A percentile compares a stretch with the other conserved stretches of the same genome.
These are phyloP conservation scores for Osmerus mordax DNA, from an alignment of 2,113 vertebrate species.

Conservation along the genomic window DNA sequence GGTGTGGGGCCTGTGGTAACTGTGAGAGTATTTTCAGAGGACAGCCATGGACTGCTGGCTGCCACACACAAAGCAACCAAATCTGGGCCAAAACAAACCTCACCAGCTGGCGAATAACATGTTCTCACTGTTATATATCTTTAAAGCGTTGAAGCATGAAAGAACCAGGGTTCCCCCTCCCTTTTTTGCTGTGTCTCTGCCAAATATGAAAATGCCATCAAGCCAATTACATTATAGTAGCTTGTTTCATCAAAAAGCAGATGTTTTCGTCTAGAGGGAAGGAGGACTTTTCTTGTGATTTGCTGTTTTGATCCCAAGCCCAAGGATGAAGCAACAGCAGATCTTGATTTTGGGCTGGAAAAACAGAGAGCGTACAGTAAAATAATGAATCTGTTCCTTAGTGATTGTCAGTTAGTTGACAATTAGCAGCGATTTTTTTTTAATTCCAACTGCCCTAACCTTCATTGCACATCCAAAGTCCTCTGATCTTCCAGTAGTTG, in stretches of 20 bases:
- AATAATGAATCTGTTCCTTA: neutral
- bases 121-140: constrained; percentile 4
- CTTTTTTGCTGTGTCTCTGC: neutral
- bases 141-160: neutral
- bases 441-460: no score
- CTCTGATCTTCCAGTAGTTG: no score
- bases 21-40: constrained; percentile 1
- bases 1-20: constrained; percentile 4
- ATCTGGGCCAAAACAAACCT: neutral
- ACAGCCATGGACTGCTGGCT: neutral
- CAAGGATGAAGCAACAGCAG: neutral
- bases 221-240: constrained; percentile 7
- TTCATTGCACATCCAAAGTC: no score
- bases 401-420: neutral
- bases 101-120: constrained; percentile 4
- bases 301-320: neutral
- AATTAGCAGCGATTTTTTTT: no score
- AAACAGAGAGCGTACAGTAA: neutral
- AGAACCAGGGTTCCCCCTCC: neutral
- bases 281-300: neutral
- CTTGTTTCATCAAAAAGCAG: neutral
- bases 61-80: neutral
- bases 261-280: neutral
- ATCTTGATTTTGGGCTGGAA: neutral
- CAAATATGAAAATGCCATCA: neutral